Percentiles rank a stretch among this genome's conserved stretches.
phyloP scores from a whole-genome alignment of 2,113 vertebrate genomes.

The Ceuthmochares aereus region DNA sequence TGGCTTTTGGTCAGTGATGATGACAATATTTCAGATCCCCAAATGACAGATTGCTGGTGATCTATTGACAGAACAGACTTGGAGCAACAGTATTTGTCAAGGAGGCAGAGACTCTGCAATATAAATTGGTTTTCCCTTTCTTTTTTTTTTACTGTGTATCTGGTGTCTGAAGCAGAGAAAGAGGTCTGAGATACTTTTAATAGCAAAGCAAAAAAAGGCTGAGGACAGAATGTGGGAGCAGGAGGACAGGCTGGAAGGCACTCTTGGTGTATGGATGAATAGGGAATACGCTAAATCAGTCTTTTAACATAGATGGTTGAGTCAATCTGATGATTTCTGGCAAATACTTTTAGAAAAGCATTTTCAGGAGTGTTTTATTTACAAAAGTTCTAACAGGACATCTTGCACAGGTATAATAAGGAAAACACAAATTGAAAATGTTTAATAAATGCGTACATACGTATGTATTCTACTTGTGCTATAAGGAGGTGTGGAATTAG shows the following conservation, averaged over 20 bases:
- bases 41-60: not conserved
- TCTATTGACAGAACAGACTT: constrained; percentile 16
- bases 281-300: not conserved
- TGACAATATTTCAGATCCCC: not conserved
- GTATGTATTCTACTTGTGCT: not conserved
- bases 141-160: not conserved
- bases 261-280: not conserved
- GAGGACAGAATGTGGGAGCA: not conserved
- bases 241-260: not conserved
- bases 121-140: not conserved
- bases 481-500: not conserved
- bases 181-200: not conserved
- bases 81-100: not conserved
- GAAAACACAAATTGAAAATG: not conserved
- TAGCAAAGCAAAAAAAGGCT: not conserved
- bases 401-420: not conserved
- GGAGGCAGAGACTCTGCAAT: not conserved
- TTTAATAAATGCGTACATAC: not conserved
- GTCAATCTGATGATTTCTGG: not conserved
- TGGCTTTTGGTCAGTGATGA: constrained; percentile 17
- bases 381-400: not conserved
- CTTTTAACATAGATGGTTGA: not conserved
- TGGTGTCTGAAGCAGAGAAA: not conserved
- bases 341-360: not conserved
- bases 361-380: not conserved